Base-by-base conservation (phyloP, 23 tunicate species). In the Oikopleura albicans region DNA sequence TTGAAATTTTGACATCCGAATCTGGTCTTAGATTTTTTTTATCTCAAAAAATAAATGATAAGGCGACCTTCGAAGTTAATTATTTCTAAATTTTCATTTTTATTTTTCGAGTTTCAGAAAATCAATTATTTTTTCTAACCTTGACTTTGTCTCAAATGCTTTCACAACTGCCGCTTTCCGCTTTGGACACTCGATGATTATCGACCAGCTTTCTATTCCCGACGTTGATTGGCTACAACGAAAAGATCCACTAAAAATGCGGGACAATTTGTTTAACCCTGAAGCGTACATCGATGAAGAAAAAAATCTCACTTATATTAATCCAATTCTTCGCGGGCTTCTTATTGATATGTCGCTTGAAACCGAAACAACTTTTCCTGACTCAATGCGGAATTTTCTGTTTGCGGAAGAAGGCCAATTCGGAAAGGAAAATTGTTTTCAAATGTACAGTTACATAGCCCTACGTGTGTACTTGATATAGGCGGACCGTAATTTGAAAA, bases 141-240 rank as follows among this genome's bases (percentile, higher is more conserved):
- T n/a, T n/a, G n/a, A n/a, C n/a, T n/a, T n/a, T n/a, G n/a, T n/a
- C 0, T 84, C 91, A 1, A 91, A 91, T 41, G 85, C 85, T 40
- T 91, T 90, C 83, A 83, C 97, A 31, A 88, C 97, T 38, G 97
- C 97, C 39, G 97, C 97, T 29, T 88, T 88, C 40, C 85, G 97
- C 28, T 71, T 71, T 71, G 97, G 97, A 12, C 97, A 91, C 86
- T 85, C 86, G 39, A 89, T 87, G 85, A 71, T 71, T 71, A 71
- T 22, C 37, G 79, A 71, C 35, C 37, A 71, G 37, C 35, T 71
- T 29, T 71, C 79, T 2, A 16, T 16, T 4, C 35, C 33, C 31
- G 2, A 16, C 34, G 79, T 35, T 4, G 79, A 71, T 29, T 71
- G 79, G 79, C 4, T 37, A 2, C 4, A 27, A 16, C 37, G 4